phyloP scores from a whole-genome alignment of 2,888 invertebrate species.

The Drosophila fulvimacula region DNA sequence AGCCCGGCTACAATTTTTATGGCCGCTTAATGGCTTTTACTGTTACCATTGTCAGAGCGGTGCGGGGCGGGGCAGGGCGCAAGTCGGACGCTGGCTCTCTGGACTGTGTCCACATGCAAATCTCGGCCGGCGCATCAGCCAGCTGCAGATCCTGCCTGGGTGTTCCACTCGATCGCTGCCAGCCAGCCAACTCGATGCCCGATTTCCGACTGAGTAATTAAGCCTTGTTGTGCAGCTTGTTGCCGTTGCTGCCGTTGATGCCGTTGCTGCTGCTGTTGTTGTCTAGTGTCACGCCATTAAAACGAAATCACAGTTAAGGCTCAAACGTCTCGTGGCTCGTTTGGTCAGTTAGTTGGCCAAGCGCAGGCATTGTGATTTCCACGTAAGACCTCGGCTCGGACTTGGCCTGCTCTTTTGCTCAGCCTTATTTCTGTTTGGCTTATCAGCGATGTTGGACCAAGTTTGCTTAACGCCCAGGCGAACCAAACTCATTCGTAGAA shows the following conservation, averaged over 20 bases:
- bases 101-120: constrained; percentile 62
- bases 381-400: constrained; percentile 61
- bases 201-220: constrained; percentile 78
- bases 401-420: constrained; percentile 16
- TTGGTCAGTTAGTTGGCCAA: constrained; percentile 53
- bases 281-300: constrained; percentile 81
- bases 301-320: constrained; percentile 77
- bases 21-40: constrained; percentile 75
- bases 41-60: constrained; percentile 35
- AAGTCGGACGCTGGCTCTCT: background rate
- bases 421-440: constrained; percentile 26
- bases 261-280: constrained; percentile 44
- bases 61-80: constrained; percentile 1
- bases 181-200: constrained; percentile 50
- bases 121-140: constrained; percentile 60
- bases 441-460: constrained; percentile 69
- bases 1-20: constrained; percentile 74
- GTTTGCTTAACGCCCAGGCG: constrained; percentile 68
- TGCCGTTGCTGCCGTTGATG: constrained; percentile 30
- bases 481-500: constrained; percentile 74
- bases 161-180: constrained; percentile 68
- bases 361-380: constrained; percentile 63
- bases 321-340: constrained; percentile 54
- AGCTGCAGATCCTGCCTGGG: constrained; percentile 68
- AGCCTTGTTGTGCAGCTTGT: constrained; percentile 69